phyloP scores from a whole-genome alignment of 2,797 vertebrate species.

The Paedocypris micromegethes region DNA sequence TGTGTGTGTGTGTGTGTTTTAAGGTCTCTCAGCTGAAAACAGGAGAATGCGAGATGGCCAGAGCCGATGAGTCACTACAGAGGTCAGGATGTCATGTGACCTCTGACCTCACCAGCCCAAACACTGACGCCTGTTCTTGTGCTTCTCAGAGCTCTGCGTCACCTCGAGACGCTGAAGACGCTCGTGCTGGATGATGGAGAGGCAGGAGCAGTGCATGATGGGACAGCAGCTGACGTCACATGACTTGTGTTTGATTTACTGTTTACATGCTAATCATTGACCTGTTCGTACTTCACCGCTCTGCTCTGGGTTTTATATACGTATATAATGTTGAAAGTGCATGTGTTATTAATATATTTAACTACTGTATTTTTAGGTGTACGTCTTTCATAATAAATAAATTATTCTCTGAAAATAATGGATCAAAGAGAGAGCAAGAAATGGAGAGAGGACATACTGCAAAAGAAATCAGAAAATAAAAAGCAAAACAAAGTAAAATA shows the following conservation, averaged over 20 bases:
- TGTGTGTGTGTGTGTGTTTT: constrained; percentile 7
- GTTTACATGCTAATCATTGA: neutral
- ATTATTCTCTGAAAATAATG: too few relatives aligned
- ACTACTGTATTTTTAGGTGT: too few relatives aligned
- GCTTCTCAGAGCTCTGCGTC: constrained; percentile 73
- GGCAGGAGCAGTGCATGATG: constrained; percentile 23
- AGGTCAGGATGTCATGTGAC: constrained; percentile 55
- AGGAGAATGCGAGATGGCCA: too few relatives aligned
- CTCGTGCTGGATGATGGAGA: constrained; percentile 58
- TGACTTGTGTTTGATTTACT: neutral
- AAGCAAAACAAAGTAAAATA: too few relatives aligned
- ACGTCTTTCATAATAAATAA: too few relatives aligned
- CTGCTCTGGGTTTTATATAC: too few relatives aligned
- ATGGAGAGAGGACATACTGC: too few relatives aligned
- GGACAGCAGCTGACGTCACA: neutral
- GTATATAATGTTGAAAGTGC: too few relatives aligned
- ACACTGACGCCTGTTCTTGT: neutral
- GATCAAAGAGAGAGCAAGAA: too few relatives aligned
- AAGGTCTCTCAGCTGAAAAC: neutral
- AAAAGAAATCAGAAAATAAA: too few relatives aligned
- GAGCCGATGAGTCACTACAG: constrained; percentile 63
- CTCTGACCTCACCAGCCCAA: neutral
- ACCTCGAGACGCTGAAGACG: constrained; percentile 66
- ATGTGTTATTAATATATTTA: too few relatives aligned
- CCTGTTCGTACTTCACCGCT: too few relatives aligned